These are phyloP conservation scores for Apaloderma vittatum DNA, from an alignment of 2,113 vertebrate genomes.

Conservation along the genomic window DNA sequence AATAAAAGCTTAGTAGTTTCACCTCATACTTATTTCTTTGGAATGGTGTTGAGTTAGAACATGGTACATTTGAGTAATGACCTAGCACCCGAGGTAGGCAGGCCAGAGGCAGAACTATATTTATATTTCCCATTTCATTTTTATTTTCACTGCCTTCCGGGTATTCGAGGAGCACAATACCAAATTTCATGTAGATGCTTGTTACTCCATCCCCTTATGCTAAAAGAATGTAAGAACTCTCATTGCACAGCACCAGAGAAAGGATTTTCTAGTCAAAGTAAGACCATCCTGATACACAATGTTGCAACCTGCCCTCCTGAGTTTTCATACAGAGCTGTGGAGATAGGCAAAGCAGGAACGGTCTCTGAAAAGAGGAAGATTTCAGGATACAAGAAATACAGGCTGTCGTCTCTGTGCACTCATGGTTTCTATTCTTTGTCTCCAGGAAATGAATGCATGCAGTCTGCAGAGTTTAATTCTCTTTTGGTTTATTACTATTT, in stretches of 20 bases:
- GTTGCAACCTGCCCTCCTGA: background rate
- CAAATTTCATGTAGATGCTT: background rate
- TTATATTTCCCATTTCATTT: background rate
- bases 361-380: background rate
- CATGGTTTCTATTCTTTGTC: background rate
- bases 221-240: background rate
- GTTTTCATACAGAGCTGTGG: background rate
- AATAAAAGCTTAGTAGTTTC: background rate
- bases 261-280: background rate
- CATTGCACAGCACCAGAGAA: background rate
- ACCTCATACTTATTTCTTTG: background rate
- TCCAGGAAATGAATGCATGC: constrained; percentile 73
- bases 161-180: background rate
- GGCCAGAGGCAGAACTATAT: background rate
- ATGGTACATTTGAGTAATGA: background rate
- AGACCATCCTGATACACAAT: background rate
- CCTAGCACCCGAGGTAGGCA: background rate
- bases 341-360: background rate
- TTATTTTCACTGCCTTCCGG: constrained; percentile 8
- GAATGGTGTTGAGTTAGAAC: background rate
- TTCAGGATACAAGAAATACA: background rate
- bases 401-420: background rate
- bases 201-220: background rate
- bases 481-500: constrained; percentile 76
- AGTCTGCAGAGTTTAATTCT: constrained; percentile 69